phyloP scores from a whole-genome alignment of 37 sponge, comb jelly and placozoan genomes.

The Tethya wilhelma region DNA sequence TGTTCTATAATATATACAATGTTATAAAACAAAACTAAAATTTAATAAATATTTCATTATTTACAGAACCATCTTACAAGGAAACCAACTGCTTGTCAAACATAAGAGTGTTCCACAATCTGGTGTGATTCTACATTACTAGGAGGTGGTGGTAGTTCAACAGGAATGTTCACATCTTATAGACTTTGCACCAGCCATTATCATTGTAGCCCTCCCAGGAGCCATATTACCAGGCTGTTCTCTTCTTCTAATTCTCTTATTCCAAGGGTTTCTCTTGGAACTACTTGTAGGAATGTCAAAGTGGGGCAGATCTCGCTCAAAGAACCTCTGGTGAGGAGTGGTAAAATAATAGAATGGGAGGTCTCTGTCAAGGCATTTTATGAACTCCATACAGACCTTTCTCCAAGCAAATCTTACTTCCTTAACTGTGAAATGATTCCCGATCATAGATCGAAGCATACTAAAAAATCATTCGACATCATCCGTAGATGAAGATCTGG shows the following conservation, averaged over 20 bases:
- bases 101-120: too few relatives aligned
- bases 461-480: conserved; percentile 8
- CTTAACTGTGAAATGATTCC: neutral
- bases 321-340: neutral
- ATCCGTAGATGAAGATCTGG: neutral
- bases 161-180: neutral
- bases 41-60: too few relatives aligned
- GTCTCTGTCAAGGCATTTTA: neutral
- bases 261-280: neutral
- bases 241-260: neutral
- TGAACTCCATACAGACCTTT: conserved; percentile 1
- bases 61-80: too few relatives aligned
- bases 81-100: too few relatives aligned
- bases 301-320: neutral
- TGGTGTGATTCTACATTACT: too few relatives aligned
- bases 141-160: conserved; percentile 1
- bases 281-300: neutral
- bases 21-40: too few relatives aligned
- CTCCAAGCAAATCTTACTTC: neutral
- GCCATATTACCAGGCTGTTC: neutral
- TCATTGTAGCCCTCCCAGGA: neutral
- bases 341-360: conserved; percentile 1
- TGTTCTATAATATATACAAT: too few relatives aligned
- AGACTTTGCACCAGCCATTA: neutral
- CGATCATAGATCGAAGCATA: neutral